Percentiles rank a stretch among this genome's conserved stretches.
These are phyloP conservation scores for Lapara coniferarum DNA, from an alignment of 2,888 invertebrate species.

Conservation along the genomic window DNA sequence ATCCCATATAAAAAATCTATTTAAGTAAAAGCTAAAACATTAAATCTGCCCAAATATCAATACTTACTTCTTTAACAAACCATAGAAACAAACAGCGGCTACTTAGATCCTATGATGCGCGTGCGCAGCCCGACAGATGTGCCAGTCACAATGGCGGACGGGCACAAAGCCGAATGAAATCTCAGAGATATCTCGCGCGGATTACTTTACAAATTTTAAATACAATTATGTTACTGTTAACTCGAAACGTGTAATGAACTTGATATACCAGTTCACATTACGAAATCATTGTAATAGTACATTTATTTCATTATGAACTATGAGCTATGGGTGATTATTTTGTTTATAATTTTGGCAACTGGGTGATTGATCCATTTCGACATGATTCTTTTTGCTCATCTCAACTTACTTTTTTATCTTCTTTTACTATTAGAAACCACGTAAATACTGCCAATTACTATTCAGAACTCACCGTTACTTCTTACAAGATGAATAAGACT, in stretches of 20 bases:
- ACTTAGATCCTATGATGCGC: constrained; percentile 20
- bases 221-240: constrained; percentile 76
- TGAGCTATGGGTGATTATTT: neutral
- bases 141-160: constrained; percentile 77
- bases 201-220: constrained; percentile 78
- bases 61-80: neutral
- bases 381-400: too few relatives aligned
- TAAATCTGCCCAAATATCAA: neutral
- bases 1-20: neutral
- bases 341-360: neutral
- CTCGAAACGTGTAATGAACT: constrained; percentile 72
- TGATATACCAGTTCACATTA: constrained; percentile 36
- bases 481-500: too few relatives aligned
- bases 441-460: too few relatives aligned
- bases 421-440: too few relatives aligned
- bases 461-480: too few relatives aligned
- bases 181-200: constrained; percentile 73
- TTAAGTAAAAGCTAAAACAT: neutral
- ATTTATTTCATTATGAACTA: neutral
- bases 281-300: constrained; percentile 14
- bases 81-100: constrained; percentile 13
- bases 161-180: constrained; percentile 75
- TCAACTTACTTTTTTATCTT: too few relatives aligned
- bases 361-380: too few relatives aligned
- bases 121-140: constrained; percentile 71